Evolutionary conservation across 92 coral and sea anemone species (phyloP).

Genomic region (Pocillopora grandis): DNA sequence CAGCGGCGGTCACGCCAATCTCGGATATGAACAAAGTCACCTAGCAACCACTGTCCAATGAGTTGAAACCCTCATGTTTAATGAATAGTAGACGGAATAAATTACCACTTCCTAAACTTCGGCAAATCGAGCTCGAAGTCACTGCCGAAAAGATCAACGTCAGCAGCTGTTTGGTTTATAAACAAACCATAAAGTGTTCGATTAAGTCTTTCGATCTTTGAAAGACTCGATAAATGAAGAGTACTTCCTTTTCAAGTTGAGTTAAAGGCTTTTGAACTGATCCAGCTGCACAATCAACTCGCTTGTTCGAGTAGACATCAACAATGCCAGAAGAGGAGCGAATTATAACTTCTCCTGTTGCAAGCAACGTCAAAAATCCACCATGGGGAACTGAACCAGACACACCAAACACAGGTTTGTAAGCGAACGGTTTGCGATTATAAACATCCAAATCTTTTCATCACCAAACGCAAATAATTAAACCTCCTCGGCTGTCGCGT

Average conservation of each 20-base stretch:
- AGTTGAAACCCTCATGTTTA: constrained; percentile 28
- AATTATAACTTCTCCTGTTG: constrained; percentile 57
- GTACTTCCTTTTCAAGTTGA: constrained; percentile 7
- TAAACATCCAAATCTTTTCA: neutral
- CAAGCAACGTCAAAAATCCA: constrained; percentile 79
- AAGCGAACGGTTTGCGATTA: too few species aligned
- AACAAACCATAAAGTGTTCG: neutral
- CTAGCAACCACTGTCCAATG: constrained; percentile 42
- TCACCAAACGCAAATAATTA: neutral
- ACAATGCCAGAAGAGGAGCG: constrained; percentile 63
- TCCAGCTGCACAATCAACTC: constrained; percentile 24
- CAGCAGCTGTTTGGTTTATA: neutral
- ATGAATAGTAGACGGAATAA: constrained; percentile 19
- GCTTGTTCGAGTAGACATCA: constrained; percentile 18
- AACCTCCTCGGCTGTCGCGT: neutral
- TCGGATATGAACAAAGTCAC: neutral
- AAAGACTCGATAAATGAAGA: constrained; percentile 10
- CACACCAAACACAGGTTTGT: constrained; percentile 79
- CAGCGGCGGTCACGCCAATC: neutral
- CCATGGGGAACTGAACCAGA: constrained; percentile 96
- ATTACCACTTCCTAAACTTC: neutral
- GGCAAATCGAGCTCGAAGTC: neutral
- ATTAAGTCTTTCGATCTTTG: neutral
- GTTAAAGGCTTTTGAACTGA: neutral
- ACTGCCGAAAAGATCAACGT: neutral